Base-by-base conservation (phyloP, 2,888 invertebrate genomes). In the Lasioglossum malachurum region DNA sequence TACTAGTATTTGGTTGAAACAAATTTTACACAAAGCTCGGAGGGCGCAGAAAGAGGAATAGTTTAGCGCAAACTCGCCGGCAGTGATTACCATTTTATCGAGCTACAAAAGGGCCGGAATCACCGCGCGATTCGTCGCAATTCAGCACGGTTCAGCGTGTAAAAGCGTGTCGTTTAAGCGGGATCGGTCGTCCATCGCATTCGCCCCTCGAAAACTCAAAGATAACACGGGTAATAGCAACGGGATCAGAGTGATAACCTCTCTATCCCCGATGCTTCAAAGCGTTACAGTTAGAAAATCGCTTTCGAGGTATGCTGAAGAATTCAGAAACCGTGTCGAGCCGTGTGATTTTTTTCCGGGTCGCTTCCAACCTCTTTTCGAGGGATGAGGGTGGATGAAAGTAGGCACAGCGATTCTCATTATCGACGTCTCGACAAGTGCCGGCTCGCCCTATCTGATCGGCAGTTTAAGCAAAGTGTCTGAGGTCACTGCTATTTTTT, bases 271-370 rank as follows among this genome's bases (percentile, higher is more conserved):
- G 57, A 57, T 12, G 57, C 12, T 57, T 57, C n/a, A 57, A 57
- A 57, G 57, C 57, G 57, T 57, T 57, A 57, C 57, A 57, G 57
- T n/a, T 57, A n/a, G n/a, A 57, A 57, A 57, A 57, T n/a, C 57
- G n/a, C 57, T n/a, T 57, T 23, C n/a, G n/a, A 57, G 57, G n/a
- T 12, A n/a, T 10, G 53, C n/a, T n/a, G n/a, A n/a, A n/a, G 57
- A 57, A 57, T 57, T 57, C 12, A n/a, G 57, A 57, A n/a, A 57
- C 23, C 57, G 57, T n/a, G 57, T 57, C 57, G 57, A 12, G 4
- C 10, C 57, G 57, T 57, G n/a, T 57, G 57, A 57, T 57, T 57
- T 57, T 57, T 57, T 57, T 57, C 57, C 4, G 23, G 57, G 57
- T 10, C 53, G 3, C 10, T n/a, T 5, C 4, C 4, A 3, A 4